Evolutionary conservation across 2,113 vertebrate genomes (phyloP).

Genomic region (Rhinichthys klamathensis): DNA sequence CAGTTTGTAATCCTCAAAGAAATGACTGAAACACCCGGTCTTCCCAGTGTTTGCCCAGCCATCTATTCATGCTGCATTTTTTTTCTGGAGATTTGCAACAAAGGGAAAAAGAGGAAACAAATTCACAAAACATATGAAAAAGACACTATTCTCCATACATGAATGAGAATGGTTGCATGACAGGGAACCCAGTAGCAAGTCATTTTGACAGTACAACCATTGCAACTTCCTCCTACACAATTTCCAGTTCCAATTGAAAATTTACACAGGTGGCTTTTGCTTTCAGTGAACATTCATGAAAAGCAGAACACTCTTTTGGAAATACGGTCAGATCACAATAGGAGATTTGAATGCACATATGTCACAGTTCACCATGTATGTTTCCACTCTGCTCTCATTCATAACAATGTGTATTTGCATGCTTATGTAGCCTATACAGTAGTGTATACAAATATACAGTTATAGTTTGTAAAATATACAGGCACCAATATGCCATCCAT

Average conservation of each 20-base stretch:
- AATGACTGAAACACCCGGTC: neutral
- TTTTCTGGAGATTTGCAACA: neutral
- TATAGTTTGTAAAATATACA: too few species aligned
- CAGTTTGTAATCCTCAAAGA: neutral
- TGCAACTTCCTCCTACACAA: neutral
- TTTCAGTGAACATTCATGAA: neutral
- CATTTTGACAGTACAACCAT: neutral
- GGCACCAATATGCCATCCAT: too few species aligned
- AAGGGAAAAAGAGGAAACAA: neutral
- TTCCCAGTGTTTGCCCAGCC: neutral
- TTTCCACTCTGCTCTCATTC: neutral
- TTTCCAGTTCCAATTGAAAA: neutral
- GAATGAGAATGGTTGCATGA: neutral
- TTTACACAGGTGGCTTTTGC: conserved; percentile 6
- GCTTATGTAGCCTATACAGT: too few species aligned
- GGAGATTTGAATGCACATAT: conserved; percentile 5
- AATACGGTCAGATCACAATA: neutral
- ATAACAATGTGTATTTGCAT: neutral
- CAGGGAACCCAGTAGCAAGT: neutral
- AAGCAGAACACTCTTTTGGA: neutral
- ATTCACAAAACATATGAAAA: neutral
- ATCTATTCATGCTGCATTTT: neutral
- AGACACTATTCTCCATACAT: neutral
- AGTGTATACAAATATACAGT: too few species aligned
- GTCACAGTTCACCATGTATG: neutral